Base-by-base conservation (phyloP, 1,140 invertebrate species). In the Diorhabda carinulata region DNA sequence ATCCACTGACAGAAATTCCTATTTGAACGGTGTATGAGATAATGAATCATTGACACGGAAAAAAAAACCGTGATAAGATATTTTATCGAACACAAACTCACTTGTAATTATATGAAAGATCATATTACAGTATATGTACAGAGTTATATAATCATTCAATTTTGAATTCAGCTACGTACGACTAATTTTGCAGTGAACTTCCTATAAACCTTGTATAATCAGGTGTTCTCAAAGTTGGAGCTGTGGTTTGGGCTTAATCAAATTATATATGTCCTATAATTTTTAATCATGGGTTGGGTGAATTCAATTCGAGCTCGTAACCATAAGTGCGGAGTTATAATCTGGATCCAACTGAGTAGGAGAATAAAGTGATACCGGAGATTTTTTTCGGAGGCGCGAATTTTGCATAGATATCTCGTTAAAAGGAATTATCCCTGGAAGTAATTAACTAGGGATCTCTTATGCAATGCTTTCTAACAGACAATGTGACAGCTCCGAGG, bases 401-500 rank as follows among this genome's bases (percentile, higher is more conserved):
- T 78, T 78, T 78, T 77, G 75, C 76, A 78, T 78, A 78, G 74
- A 75, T 73, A 78, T 70, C 71, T 78, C 78, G 76, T 78, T 78
- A 77, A 67, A 73, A 63, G 70, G 78, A 75, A 76, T 79, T 77
- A 79, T 76, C 72, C 63, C 62, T 70, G 64, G 73, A 73, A 75
- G 76, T 78, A 79, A 79, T 79, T 79, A 79, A 79, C 73, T 74
- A 62, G 73, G 73, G 75, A 74, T 75, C 67, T 71, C 61, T 70
- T 74, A 68, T 72, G 64, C 64, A 65, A 67, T 70, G 74, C 70
- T 72, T 76, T 75, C 74, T 73, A 74, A 77, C 76, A 79, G 73
- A 77, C 78, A 79, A 78, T 76, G 78, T 79, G 78, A 78, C 78
- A 79, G 73, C 75, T 75, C 73, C 62, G 74, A 79, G 77, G 78